Base-by-base conservation (phyloP, 2,797 vertebrate genomes). In the Poecilia velifera region DNA sequence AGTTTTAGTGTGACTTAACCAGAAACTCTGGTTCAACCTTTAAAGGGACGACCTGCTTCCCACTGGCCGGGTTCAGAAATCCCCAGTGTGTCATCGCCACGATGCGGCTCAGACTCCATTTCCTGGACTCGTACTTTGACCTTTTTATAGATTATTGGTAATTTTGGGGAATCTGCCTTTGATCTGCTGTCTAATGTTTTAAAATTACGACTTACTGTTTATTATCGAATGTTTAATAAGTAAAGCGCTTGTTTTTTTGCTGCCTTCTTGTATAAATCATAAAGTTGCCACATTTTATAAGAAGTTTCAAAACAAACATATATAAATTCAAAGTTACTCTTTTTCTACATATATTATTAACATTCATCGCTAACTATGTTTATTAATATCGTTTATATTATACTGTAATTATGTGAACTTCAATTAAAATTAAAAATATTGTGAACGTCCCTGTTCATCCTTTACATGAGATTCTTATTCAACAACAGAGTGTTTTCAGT, bases 61-160 rank as follows among this genome's bases (percentile, higher is more conserved):
- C 51, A 79, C 81, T 77, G 4, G 59, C 39, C 51, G 25, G 41
- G 82, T 82, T 83, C 70, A 81, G 86, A 86, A 87, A 53, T 73
- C 76, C 85, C 83, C 74, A 71, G 6, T 62, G 3, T 43, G 4
- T 71, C 2, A 80, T 22, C 66, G 39, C 1, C 43, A 1, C 2
- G 10, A 5, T 25, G 76, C 20, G 51, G 28, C 43, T 73, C 6
- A 25, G 10, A n/a, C 74, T 79, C 28, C 4, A 64, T 83, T 82
- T 89, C 77, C 66, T 78, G 51, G 16, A 73, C 14, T 28, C 66
- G 64, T 4, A 43, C 9, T 78, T 59, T 78, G 4, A 77, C 5
- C 43, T 39, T 76, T 51, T n/a, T 28, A 25, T 2, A 66, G 39
- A 7, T 41, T 20, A 8, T 47, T 64, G n/a, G 31, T 34, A 12